Conservation (phyloP, 2,888 invertebrate species). For the Isoperla grammatica region DNA sequence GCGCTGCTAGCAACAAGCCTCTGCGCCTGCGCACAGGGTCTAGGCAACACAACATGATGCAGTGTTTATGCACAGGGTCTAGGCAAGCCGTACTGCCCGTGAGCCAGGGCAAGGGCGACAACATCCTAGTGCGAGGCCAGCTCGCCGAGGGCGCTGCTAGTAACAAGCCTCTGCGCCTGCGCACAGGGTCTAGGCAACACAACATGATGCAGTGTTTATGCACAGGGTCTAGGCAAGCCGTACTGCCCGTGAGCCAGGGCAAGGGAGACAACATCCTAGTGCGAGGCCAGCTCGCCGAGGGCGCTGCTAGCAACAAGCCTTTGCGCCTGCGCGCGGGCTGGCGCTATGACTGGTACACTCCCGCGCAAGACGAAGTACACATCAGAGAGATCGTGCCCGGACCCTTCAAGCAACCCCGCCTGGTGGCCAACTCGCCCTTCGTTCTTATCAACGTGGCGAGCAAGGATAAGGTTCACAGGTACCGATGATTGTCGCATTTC, state of each 20-base stretch:
- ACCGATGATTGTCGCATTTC: too few species aligned
- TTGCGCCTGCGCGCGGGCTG: not conserved
- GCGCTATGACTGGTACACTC: conserved; percentile 3
- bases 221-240: too few species aligned
- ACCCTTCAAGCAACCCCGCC: conserved; percentile 1
- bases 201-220: too few species aligned
- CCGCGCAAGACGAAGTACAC: not conserved
- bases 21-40: not conserved
- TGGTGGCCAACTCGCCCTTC: conserved; percentile 7
- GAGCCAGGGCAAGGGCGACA: not conserved
- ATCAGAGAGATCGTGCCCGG: not conserved
- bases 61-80: too few species aligned
- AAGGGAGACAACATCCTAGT: too few species aligned
- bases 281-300: too few species aligned
- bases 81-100: too few species aligned
- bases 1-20: too few species aligned
- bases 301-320: too few species aligned
- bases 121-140: not conserved
- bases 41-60: conserved; percentile 4
- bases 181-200: too few species aligned
- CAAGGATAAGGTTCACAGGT: not conserved
- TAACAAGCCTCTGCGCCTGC: too few species aligned
- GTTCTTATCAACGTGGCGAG: not conserved
- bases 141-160: not conserved
- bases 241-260: too few species aligned